Evolutionary conservation across 2,113 vertebrate genomes (phyloP).

Genomic region (Calyptomena viridis): DNA sequence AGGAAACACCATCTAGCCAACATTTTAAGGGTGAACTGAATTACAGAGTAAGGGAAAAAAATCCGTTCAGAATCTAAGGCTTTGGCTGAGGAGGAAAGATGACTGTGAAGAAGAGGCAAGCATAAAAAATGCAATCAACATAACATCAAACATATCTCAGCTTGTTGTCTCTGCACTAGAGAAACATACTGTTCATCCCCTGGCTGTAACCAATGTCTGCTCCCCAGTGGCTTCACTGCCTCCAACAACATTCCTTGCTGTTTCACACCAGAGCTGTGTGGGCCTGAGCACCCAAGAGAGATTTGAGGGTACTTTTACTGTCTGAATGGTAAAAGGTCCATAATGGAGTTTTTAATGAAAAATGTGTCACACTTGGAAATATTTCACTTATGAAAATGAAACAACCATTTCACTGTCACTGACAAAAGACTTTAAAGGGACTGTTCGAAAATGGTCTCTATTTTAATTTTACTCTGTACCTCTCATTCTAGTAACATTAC

Average conservation of each 20-base stretch:
- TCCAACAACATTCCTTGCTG: not conserved
- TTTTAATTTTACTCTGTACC: not conserved
- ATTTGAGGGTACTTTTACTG: not conserved
- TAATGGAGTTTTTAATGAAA: not conserved
- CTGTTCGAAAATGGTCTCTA: not conserved
- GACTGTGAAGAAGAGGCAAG: not conserved
- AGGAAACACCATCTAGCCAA: not conserved
- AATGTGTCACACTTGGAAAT: not conserved
- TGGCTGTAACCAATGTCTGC: not conserved
- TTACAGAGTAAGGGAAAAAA: not conserved
- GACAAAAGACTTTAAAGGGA: not conserved
- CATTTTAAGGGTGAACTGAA: not conserved
- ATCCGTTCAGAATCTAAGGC: not conserved
- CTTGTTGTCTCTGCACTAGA: not conserved
- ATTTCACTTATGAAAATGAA: not conserved
- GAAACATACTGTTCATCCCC: not conserved
- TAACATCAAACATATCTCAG: not conserved
- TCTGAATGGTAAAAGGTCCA: not conserved
- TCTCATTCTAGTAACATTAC: not conserved
- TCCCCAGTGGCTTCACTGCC: not conserved
- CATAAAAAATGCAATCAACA: not conserved
- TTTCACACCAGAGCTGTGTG: fast-evolving
- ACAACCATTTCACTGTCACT: not conserved
- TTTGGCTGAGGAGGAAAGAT: not conserved
- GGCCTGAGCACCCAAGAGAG: not conserved